Evolutionary conservation across 2,113 vertebrate species (phyloP).

Genomic region (Orthonyx spaldingii): DNA sequence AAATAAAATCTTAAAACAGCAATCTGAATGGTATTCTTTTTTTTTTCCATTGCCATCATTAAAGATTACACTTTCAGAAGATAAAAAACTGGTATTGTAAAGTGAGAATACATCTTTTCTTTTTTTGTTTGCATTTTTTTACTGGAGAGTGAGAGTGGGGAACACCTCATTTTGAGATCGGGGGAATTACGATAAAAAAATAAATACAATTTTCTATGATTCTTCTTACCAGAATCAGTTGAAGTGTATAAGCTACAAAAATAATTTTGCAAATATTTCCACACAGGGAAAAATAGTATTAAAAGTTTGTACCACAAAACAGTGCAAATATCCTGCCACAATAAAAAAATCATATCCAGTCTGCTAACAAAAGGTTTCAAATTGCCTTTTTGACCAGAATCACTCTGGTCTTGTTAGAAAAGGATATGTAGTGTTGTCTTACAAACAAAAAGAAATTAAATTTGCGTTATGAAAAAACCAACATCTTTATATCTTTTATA

Average conservation of each 20-base stretch:
- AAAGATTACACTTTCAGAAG: background rate
- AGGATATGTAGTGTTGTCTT: background rate
- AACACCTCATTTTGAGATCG: accelerated
- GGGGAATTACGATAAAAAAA: background rate
- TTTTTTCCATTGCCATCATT: background rate
- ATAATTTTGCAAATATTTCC: background rate
- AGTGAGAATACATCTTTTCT: background rate
- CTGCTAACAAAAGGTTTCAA: background rate
- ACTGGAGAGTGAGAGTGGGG: background rate
- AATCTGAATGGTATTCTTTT: accelerated
- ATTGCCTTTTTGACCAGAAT: background rate
- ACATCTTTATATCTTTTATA: background rate
- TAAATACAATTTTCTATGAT: background rate
- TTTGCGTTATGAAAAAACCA: background rate
- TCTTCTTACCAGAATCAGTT: background rate
- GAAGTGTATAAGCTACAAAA: background rate
- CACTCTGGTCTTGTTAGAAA: background rate
- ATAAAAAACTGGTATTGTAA: background rate
- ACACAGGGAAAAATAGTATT: background rate
- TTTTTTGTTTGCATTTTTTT: background rate
- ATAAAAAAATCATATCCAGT: background rate
- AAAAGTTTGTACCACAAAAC: background rate
- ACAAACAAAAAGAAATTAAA: background rate
- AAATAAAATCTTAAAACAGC: background rate
- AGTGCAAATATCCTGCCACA: accelerated